Conservation (phyloP, 2,797 vertebrate species). For the Chaunax sp. region DNA sequence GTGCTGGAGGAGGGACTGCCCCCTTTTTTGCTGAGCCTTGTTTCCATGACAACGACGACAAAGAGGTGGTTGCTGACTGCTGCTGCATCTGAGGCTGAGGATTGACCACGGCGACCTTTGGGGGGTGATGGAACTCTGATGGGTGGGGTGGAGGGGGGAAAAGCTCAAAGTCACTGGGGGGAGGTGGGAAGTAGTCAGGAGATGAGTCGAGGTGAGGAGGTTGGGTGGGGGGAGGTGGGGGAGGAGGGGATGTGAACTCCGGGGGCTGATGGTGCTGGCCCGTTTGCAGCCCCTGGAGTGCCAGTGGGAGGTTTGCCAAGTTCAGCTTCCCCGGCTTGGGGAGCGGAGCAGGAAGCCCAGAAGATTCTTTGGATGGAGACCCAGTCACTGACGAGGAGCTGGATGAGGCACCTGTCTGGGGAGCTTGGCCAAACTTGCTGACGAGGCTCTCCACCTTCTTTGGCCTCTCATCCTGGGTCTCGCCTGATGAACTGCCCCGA, state of each 20-base stretch:
- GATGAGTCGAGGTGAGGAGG: conserved; percentile 86
- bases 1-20: conserved; percentile 85
- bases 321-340: conserved; percentile 96
- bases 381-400: conserved; percentile 82
- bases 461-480: conserved; percentile 85
- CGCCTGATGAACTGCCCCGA: conserved; percentile 81
- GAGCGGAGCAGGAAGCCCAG: conserved; percentile 79
- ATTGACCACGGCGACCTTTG: conserved; percentile 94
- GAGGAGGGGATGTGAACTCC: conserved; percentile 88
- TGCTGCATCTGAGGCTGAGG: conserved; percentile 89
- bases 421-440: conserved; percentile 89
- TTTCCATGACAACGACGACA: conserved; percentile 83
- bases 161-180: conserved; percentile 92
- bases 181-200: conserved; percentile 90
- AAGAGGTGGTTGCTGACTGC: conserved; percentile 26
- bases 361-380: conserved; percentile 86
- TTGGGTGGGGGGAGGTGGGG: conserved; percentile 71
- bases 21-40: conserved; percentile 90
- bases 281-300: conserved; percentile 83
- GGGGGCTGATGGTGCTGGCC: conserved; percentile 70
- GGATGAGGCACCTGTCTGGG: conserved; percentile 67
- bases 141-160: conserved; percentile 88
- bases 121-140: conserved; percentile 88
- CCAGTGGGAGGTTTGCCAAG: conserved; percentile 88
- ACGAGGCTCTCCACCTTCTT: conserved; percentile 94